Conservation (phyloP, 2,797 vertebrate genomes). For the Cuculus canorus region DNA sequence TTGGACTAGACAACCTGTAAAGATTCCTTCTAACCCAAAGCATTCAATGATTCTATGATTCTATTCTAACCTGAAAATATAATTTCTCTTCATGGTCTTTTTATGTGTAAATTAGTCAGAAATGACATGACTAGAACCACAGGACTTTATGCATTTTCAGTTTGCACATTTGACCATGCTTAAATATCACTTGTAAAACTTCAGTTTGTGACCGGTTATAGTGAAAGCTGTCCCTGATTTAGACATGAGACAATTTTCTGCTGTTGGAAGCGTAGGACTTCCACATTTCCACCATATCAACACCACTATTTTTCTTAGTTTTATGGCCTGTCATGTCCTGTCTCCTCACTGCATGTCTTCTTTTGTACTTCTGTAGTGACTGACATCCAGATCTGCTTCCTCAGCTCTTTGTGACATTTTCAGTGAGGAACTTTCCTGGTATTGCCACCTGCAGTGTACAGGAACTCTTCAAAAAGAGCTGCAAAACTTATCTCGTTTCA, state of each 20-base stretch:
- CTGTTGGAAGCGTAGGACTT: background rate
- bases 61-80: background rate
- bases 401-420: background rate
- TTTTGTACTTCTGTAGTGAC: background rate
- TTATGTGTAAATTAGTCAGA: background rate
- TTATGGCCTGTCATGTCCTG: background rate
- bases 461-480: background rate
- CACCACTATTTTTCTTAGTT: background rate
- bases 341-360: background rate
- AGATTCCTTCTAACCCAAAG: no score
- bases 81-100: background rate
- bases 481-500: background rate
- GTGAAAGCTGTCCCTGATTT: background rate
- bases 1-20: no score
- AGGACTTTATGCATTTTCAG: background rate
- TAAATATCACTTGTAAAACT: background rate
- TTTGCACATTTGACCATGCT: background rate
- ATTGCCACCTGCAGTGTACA: background rate
- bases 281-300: background rate
- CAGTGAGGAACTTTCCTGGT: background rate
- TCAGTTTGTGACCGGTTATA: background rate
- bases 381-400: background rate
- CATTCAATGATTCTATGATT: no score
- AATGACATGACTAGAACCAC: background rate
- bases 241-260: background rate